A percentile compares a stretch with the other conserved stretches of the same genome.
phyloP scores from a whole-genome alignment of 1,140 invertebrate species.

The Caenorhabditis brenneri region DNA sequence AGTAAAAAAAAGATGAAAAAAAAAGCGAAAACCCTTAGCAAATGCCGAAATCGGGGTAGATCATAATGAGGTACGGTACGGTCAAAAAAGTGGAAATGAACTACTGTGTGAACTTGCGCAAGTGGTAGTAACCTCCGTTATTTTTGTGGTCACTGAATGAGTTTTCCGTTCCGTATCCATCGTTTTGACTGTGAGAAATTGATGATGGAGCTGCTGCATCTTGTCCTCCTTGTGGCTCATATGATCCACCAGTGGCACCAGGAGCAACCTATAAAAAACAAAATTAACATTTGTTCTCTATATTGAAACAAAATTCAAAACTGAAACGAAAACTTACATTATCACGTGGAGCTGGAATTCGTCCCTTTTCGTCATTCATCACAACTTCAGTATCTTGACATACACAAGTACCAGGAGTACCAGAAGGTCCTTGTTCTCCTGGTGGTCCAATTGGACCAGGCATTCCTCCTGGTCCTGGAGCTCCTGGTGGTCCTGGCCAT shows the following conservation, averaged over 20 bases:
- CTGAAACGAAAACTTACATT: constrained; percentile 39
- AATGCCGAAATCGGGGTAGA: constrained; percentile 39
- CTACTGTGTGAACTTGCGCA: constrained; percentile 37
- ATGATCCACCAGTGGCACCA: constrained; percentile 22
- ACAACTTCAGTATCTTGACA: constrained; percentile 71
- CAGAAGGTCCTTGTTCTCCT: constrained; percentile 65
- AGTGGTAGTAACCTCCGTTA: constrained; percentile 20
- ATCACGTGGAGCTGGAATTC: constrained; percentile 60
- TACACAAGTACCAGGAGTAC: constrained; percentile 70
- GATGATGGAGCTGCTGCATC: constrained; percentile 2
- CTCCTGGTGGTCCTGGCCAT: constrained; percentile 68
- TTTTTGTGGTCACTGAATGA: constrained; percentile 12
- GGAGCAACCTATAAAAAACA: background rate
- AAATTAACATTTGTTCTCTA: no score
- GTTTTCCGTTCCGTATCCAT: constrained; percentile 2
- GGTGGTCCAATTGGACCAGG: constrained; percentile 61
- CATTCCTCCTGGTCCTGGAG: constrained; percentile 62
- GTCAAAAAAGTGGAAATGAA: background rate
- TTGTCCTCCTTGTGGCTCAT: constrained; percentile 20
- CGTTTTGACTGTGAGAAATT: constrained; percentile 20
- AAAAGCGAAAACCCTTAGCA: constrained; percentile 26
- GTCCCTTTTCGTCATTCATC: constrained; percentile 61
- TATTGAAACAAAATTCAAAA: background rate
- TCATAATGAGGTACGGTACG: constrained; percentile 38
- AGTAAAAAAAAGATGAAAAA: background rate